These are phyloP conservation scores for Anthopleura xanthogrammica DNA, from an alignment of 92 coral and sea anemone species.

Conservation along the genomic window DNA sequence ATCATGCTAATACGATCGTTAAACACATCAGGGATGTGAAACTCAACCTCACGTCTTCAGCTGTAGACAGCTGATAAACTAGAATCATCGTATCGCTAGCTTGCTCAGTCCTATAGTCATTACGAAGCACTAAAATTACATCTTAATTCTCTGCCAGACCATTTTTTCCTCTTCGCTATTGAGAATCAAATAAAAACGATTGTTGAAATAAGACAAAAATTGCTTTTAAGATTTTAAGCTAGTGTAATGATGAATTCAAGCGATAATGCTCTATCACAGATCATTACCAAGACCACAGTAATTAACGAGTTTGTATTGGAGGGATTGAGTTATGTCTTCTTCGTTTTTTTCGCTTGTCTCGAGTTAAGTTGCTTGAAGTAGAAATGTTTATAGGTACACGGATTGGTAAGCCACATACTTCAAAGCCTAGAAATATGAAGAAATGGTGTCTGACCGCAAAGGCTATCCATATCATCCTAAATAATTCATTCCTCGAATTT, in stretches of 20 bases:
- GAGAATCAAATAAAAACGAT: not conserved
- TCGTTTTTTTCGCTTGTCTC: not conserved
- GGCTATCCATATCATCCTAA: not conserved
- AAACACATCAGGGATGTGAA: constrained; percentile 1
- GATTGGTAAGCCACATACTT: not conserved
- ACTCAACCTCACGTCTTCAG: not conserved
- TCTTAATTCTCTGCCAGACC: not conserved
- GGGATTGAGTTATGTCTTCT: not conserved
- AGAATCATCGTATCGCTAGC: not conserved
- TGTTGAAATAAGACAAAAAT: constrained; percentile 2
- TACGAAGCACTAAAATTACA: not conserved
- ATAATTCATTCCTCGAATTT: not conserved
- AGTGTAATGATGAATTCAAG: constrained; percentile 28
- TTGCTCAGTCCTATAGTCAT: not conserved
- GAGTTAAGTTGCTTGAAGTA: not conserved
- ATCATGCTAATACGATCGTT: constrained; percentile 30
- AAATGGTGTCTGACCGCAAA: not conserved
- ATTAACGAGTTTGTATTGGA: constrained; percentile 18
- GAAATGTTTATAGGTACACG: not conserved
- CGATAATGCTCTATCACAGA: constrained; percentile 21
- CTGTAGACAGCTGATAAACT: not conserved
- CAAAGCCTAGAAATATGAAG: not conserved
- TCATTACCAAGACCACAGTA: constrained; percentile 29
- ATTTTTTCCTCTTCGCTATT: not conserved
- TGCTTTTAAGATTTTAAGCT: constrained; percentile 14